Evolutionary conservation across 2,797 vertebrate genomes (phyloP).

Genomic region (Lerista edwardsae): DNA sequence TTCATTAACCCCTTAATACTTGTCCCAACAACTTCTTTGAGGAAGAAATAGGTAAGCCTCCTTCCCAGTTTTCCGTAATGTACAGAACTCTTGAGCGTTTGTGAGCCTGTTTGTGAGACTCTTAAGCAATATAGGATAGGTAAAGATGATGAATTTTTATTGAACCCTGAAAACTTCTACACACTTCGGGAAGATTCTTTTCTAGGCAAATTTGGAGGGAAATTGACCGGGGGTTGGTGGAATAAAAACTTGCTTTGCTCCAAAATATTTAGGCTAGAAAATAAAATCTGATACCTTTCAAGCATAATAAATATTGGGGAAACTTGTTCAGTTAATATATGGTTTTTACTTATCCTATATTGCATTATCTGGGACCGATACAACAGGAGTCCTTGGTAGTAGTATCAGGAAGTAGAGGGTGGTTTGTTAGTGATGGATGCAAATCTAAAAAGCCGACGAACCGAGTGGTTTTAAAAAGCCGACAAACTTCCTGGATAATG

Average conservation of each 20-base stretch:
- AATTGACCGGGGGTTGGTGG: neutral
- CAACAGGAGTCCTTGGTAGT: neutral
- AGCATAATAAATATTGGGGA: neutral
- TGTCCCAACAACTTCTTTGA: slow-evolving; percentile 50
- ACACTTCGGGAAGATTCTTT: neutral
- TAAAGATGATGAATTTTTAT: neutral
- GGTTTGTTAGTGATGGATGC: neutral
- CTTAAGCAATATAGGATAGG: no score
- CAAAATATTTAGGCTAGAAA: neutral
- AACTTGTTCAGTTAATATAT: neutral
- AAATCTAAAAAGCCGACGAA: no score
- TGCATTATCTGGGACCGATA: neutral
- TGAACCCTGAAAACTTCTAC: neutral
- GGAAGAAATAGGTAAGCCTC: slow-evolving; percentile 58
- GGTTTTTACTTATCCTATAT: neutral
- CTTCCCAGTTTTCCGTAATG: neutral
- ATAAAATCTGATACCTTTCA: neutral
- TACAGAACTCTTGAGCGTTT: slow-evolving; percentile 5
- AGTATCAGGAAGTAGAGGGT: neutral
- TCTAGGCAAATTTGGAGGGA: neutral
- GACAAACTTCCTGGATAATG: neutral
- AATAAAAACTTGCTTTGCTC: neutral
- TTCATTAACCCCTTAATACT: slow-evolving; percentile 51
- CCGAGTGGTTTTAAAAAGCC: neutral
- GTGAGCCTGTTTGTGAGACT: neutral